A percentile compares a stretch with the other conserved stretches of the same genome.
phyloP scores from a whole-genome alignment of 2,888 invertebrate genomes.

The Cryptus viduatorius region DNA sequence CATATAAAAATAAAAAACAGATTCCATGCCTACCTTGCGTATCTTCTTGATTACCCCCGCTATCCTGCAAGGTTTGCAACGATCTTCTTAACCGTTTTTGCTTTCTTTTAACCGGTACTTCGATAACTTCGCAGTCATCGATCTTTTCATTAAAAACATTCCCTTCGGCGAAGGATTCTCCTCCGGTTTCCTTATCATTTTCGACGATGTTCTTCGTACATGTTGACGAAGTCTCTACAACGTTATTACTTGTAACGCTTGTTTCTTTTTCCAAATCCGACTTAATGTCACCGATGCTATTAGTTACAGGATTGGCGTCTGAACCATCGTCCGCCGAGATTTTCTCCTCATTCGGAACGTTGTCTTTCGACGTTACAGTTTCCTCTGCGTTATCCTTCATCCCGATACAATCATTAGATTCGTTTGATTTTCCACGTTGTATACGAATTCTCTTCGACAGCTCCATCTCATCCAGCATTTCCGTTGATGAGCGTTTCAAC shows the following conservation, averaged over 20 bases:
- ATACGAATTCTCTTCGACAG: constrained; percentile 51
- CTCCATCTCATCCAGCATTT: constrained; percentile 61
- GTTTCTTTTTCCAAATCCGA: constrained; percentile 1
- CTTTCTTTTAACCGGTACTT: constrained; percentile 56
- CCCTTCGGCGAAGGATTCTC: background rate
- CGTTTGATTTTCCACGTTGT: constrained; percentile 22
- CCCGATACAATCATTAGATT: constrained; percentile 10
- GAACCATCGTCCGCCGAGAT: background rate
- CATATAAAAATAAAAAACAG: too few species aligned
- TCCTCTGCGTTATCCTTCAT: constrained; percentile 7
- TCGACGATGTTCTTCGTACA: background rate
- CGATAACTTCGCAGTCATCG: constrained; percentile 64
- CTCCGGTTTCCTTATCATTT: constrained; percentile 14
- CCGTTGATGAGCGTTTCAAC: constrained; percentile 47
- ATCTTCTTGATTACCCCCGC: constrained; percentile 53
- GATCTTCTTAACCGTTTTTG: constrained; percentile 60
- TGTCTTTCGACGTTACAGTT: background rate
- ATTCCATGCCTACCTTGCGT: constrained; percentile 63
- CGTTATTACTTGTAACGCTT: constrained; percentile 33
- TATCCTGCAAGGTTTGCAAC: constrained; percentile 44
- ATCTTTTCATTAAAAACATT: constrained; percentile 35
- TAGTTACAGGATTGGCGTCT: constrained; percentile 54
- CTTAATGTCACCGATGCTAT: constrained; percentile 40
- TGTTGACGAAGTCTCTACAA: constrained; percentile 47
- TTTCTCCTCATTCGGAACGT: background rate